Conservation (phyloP, 2,888 invertebrate genomes). For the Tanytarsus gracilentus region DNA sequence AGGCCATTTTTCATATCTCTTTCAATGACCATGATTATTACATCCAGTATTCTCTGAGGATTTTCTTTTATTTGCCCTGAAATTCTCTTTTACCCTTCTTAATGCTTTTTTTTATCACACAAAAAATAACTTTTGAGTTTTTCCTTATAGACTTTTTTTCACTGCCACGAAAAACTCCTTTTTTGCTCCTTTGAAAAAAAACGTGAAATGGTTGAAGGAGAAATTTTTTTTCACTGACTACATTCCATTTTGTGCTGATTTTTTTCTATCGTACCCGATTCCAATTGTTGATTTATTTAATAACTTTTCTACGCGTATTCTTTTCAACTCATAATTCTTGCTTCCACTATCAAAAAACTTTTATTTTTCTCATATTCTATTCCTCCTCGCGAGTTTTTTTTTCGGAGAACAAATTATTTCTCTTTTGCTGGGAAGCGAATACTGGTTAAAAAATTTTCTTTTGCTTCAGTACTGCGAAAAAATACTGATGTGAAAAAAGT, state of each 20-base stretch:
- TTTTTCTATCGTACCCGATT: background rate
- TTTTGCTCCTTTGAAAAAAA: too few species aligned
- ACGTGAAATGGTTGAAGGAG: too few species aligned
- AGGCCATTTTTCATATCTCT: too few species aligned
- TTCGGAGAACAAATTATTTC: conserved; percentile 14
- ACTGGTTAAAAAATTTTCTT: conserved; percentile 26
- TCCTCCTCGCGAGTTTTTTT: background rate
- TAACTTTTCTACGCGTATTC: background rate
- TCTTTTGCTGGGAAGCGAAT: conserved; percentile 25
- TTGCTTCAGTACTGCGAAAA: conserved; percentile 22
- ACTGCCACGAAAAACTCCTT: too few species aligned
- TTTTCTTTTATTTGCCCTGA: too few species aligned
- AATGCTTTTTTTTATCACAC: too few species aligned
- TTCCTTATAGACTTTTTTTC: too few species aligned
- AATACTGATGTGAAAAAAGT: conserved; percentile 22
- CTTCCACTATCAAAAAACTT: background rate
- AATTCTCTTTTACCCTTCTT: too few species aligned
- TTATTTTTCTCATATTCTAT: background rate
- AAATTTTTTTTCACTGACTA: background rate
- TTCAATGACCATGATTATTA: too few species aligned
- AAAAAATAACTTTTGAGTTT: too few species aligned
- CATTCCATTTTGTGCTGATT: background rate
- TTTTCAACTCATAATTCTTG: background rate
- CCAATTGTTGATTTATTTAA: conserved; percentile 8
- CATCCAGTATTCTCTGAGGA: too few species aligned